Conservation (phyloP, 2,888 invertebrate genomes). For the Abrostola tripartita region DNA sequence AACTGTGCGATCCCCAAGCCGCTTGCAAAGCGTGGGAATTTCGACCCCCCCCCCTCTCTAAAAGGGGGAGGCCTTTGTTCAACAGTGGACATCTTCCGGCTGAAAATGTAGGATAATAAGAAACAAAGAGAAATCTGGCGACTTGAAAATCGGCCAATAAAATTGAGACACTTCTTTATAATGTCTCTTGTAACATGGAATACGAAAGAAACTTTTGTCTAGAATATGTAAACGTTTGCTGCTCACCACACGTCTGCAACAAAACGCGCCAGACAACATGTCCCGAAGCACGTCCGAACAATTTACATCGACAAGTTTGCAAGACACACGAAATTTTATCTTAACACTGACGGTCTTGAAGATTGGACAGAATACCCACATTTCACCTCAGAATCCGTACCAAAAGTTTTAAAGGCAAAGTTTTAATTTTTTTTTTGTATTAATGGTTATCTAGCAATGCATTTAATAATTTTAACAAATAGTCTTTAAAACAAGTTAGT, state of each 20-base stretch:
- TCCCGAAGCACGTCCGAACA: constrained; percentile 28
- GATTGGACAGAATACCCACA: constrained; percentile 25
- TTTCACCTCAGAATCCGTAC: constrained; percentile 45
- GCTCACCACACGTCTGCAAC: constrained; percentile 18
- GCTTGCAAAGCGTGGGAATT: too few relatives aligned
- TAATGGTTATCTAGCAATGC: too few relatives aligned
- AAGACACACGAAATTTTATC: constrained; percentile 36
- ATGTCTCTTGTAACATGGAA: neutral
- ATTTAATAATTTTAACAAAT: too few relatives aligned
- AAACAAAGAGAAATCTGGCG: too few relatives aligned
- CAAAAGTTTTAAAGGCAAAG: constrained; percentile 42
- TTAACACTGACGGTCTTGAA: constrained; percentile 33
- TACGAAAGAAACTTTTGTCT: neutral
- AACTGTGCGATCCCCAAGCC: too few relatives aligned
- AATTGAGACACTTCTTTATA: neutral
- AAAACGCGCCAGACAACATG: constrained; percentile 15
- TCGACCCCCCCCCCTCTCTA: too few relatives aligned
- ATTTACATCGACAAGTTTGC: constrained; percentile 34
- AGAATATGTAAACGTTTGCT: neutral
- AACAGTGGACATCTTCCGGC: too few relatives aligned
- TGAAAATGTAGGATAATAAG: too few relatives aligned
- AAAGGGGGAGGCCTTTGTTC: too few relatives aligned
- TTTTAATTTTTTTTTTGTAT: too few relatives aligned
- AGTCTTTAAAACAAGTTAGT: too few relatives aligned
- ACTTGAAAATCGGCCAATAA: neutral